A percentile compares a stretch with the other conserved stretches of the same genome.
These are phyloP conservation scores for Istiophorus platypterus DNA, from an alignment of 2,113 vertebrate genomes.

Conservation along the genomic window DNA sequence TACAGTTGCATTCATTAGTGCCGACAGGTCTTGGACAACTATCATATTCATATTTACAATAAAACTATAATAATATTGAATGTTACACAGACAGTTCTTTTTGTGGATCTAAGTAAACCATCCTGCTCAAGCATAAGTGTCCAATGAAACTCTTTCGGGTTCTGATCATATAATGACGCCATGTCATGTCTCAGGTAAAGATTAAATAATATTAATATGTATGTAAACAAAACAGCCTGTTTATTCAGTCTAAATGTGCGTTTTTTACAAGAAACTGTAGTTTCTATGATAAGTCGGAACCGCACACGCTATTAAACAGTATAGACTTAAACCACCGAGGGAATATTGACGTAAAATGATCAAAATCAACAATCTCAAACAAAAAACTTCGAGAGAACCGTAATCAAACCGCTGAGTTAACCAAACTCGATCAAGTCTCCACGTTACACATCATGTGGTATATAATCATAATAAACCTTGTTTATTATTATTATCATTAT, in stretches of 20 bases:
- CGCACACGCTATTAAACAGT: neutral
- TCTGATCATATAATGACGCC: neutral
- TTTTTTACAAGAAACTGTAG: neutral
- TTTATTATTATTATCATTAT: no score
- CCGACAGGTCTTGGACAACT: neutral
- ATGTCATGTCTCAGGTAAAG: neutral
- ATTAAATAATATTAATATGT: neutral
- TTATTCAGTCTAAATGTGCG: neutral
- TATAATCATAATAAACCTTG: no score
- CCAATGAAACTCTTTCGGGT: neutral
- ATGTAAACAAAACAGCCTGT: neutral
- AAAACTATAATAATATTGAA: neutral
- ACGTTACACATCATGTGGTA: fast-evolving
- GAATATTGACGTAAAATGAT: neutral
- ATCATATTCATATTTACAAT: neutral
- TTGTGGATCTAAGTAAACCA: neutral
- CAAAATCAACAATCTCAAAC: neutral
- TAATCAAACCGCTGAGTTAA: neutral
- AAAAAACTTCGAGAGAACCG: neutral
- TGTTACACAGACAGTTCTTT: neutral
- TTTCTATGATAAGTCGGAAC: neutral
- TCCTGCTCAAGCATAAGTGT: neutral
- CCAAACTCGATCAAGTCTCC: neutral
- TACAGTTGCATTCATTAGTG: neutral
- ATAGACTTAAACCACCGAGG: neutral